These are phyloP conservation scores for Rallus crepitans DNA, from an alignment of 2,797 vertebrate species.

Conservation along the genomic window DNA sequence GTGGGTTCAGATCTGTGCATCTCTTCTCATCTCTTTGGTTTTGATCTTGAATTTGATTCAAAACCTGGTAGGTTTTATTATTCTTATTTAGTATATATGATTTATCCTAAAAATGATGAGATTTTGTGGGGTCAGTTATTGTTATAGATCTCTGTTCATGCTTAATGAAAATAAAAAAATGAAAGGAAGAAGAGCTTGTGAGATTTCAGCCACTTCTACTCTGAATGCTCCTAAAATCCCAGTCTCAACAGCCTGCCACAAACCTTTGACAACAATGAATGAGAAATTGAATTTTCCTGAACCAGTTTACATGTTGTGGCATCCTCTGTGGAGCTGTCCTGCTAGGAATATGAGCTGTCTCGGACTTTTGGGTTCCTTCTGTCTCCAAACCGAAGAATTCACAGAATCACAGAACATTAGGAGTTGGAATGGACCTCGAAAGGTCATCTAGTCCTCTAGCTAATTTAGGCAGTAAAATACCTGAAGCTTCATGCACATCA, in stretches of 20 bases:
- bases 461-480: background rate
- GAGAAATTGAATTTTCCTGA: background rate
- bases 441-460: background rate
- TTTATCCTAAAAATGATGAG: background rate
- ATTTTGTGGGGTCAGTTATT: background rate
- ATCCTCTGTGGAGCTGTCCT: background rate
- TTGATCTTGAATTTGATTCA: background rate
- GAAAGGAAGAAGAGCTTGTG: background rate
- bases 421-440: no score
- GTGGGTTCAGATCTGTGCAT: background rate
- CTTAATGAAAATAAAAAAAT: background rate
- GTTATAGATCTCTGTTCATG: background rate
- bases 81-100: background rate
- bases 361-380: background rate
- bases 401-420: no score
- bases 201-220: background rate
- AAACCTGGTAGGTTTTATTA: background rate
- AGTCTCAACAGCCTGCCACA: background rate
- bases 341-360: background rate
- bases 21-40: background rate
- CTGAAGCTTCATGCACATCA: background rate
- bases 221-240: background rate
- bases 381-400: background rate
- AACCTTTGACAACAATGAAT: rapidly evolving
- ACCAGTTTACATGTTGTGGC: background rate